Evolutionary conservation across 1,140 invertebrate species (phyloP), one percentile per base, ranked within the genome.

Genomic region (Anthonomus grandis): DNA sequence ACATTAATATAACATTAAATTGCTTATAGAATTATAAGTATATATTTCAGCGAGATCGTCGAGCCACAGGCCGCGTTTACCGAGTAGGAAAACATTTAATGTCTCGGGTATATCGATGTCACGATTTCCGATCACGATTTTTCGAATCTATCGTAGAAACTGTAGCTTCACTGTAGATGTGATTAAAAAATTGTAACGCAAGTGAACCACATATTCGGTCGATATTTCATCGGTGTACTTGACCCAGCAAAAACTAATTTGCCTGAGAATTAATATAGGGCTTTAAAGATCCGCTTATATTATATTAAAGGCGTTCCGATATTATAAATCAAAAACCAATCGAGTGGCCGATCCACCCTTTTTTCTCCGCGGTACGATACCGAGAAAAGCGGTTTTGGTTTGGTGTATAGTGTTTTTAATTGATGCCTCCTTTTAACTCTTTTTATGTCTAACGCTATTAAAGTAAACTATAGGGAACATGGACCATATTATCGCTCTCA

Each of bases 11-110:
- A 62, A 61, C 64, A 68, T 62, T 70, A 69, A 68, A 70, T 70
- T 67, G 68, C 62, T 66, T 57, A 69, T 67, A 70, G 69, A 68
- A 70, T 70, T 69, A 70, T 69, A 68, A 68, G 62, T 64, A 66
- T 64, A 70, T 67, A 70, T 68, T 68, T 68, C 66, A 69, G 50
- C 64, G 48, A 55, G 58, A 63, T n/a, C 60, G 63, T 58, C 46
- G 46, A 51, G 47, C 41, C 31, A 8, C 25, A 48, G 47, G 15
- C 39, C 24, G 39, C 39, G 25, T 50, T n/a, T 36, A 44, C 55
- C 34, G 45, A 57, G 64, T 69, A 69, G 62, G n/a, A 64, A 68
- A 69, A 70, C 68, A 67, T 70, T 70, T 70, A 69, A 70, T 70
- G 69, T 70, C 68, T n/a, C n/a, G 67, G 65, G 67, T 70, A 70